Base-by-base conservation (phyloP, 30 jellyfish, hydroid and myxozoan species). In the Mastigias papua region DNA sequence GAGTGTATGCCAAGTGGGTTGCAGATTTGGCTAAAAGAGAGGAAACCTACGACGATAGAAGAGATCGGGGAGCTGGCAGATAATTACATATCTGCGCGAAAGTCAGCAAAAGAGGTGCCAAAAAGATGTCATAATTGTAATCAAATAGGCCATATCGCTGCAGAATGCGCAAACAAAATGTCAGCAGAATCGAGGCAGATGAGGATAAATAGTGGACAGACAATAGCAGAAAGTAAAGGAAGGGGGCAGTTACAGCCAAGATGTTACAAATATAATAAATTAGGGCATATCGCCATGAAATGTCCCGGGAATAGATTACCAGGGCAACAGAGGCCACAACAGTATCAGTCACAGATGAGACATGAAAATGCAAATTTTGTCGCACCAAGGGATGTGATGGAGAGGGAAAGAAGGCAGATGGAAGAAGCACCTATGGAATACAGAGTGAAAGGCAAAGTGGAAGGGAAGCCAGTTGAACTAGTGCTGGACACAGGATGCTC, bases 1-100 rank as follows among this genome's bases (percentile, higher is more conserved):
- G 76, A 65, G 50, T 65, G 76, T 25, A 25, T 65, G 76, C 42
- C 76, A 17, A 65, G 46, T 65, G 76, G 76, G 19, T 25, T 65
- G 46, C 3, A 42, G 23, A 65, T 65, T 16, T 65, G 37, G 76
- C 22, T 65, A 42, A 65, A 65, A 42, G 76, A 65, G 42, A 65
- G 76, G 23, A 65, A 65, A 8, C 76, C 76, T 1, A 65, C 15
- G 19, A 65, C 37, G 19, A 25, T 65, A 9, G 76, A 65, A 37
- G 11, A 37, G 11, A 11, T 37, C 6, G 54, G 54, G 11, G 54
- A 37, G 11, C 54, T 37, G 54, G 54, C 54, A 37, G 54, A 37
- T 37, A 11, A 37, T 11, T 37, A 37, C 54, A 37, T 37, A 37
- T 37, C 54, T 37, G 54, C 54, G 11, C 54, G 11, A 37, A 37